A percentile compares a stretch with the other conserved stretches of the same genome.
These are phyloP conservation scores for Pseudomyrmex dendroicus DNA, from an alignment of 1,140 invertebrate species.

Conservation along the genomic window DNA sequence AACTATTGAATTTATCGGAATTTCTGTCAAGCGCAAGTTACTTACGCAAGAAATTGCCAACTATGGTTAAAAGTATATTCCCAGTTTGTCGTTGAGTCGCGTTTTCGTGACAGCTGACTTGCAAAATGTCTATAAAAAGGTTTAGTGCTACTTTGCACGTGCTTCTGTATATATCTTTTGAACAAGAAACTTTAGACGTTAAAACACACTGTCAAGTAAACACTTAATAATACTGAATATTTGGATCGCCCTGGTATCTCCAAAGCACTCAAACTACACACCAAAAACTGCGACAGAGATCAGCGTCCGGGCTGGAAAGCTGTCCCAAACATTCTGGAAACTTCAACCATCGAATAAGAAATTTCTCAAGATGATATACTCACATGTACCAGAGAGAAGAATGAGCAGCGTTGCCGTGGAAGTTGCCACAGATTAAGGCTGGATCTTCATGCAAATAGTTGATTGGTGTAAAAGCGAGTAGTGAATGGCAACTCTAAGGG, in stretches of 20 bases:
- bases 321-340: slow-evolving; percentile 39
- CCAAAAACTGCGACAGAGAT: background rate
- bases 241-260: background rate
- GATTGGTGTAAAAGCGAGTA: no score
- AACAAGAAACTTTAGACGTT: background rate
- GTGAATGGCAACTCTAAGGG: no score
- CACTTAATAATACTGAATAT: background rate
- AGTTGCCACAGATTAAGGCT: no score
- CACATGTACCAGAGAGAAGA: background rate
- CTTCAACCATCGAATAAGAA: background rate
- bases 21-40: background rate
- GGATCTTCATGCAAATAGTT: no score
- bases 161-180: background rate
- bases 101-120: background rate
- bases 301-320: background rate
- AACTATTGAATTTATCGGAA: background rate
- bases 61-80: background rate
- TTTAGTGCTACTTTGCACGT: background rate
- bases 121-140: background rate
- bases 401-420: no score
- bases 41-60: slow-evolving; percentile 1
- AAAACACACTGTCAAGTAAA: background rate
- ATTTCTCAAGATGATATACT: background rate
- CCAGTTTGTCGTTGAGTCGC: background rate
- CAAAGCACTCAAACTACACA: background rate